phyloP scores from a whole-genome alignment of 1,140 invertebrate genomes.

The Sitophilus oryzae region DNA sequence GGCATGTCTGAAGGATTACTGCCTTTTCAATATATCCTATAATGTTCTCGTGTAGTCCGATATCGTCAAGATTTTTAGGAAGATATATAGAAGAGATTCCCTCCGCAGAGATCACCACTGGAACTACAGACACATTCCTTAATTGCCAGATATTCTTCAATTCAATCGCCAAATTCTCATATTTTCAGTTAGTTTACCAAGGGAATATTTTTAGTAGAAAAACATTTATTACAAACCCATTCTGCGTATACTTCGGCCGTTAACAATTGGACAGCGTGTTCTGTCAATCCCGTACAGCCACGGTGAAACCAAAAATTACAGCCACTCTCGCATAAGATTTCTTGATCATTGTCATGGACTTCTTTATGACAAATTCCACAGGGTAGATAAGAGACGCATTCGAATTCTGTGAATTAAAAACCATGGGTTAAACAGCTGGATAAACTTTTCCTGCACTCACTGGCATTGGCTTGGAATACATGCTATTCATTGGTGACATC shows the following conservation, averaged over 20 bases:
- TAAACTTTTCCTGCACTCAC: constrained; percentile 89
- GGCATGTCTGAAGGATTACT: too few relatives aligned
- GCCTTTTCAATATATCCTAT: too few relatives aligned
- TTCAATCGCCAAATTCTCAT: too few relatives aligned
- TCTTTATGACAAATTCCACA: constrained; percentile 97
- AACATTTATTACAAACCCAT: constrained; percentile 98
- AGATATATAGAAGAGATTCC: too few relatives aligned
- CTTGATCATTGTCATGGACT: constrained; percentile 98
- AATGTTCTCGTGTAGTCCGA: too few relatives aligned
- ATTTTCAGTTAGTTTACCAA: constrained; percentile 96
- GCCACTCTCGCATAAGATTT: constrained; percentile 94
- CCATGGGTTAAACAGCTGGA: constrained; percentile 93
- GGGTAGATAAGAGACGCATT: constrained; percentile 95
- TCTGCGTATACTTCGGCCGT: constrained; percentile 94
- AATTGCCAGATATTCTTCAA: too few relatives aligned
- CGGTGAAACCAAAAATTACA: constrained; percentile 99
- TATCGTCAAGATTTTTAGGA: too few relatives aligned
- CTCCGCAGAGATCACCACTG: too few relatives aligned
- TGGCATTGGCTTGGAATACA: constrained; percentile 71
- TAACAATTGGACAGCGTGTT: constrained; percentile 87
- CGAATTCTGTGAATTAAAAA: constrained; percentile 97
- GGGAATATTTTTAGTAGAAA: constrained; percentile 88
- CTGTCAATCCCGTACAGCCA: constrained; percentile 89
- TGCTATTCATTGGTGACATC: constrained; percentile 57
- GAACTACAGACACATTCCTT: too few relatives aligned